These are phyloP conservation scores for Herminia tarsipennalis DNA, from an alignment of 2,888 invertebrate species.

Conservation along the genomic window DNA sequence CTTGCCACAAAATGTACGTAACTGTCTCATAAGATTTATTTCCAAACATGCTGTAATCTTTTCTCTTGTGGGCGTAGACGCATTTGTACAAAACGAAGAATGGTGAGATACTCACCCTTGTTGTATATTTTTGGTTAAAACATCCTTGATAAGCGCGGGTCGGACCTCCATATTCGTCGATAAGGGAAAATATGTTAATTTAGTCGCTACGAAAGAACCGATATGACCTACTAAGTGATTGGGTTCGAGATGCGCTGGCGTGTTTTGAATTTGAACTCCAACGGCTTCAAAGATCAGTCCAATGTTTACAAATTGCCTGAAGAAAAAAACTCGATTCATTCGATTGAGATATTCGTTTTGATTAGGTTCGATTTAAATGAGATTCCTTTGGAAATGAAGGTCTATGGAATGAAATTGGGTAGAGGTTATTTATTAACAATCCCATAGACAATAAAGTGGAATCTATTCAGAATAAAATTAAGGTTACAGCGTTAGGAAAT, in stretches of 20 bases:
- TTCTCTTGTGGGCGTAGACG: conserved; percentile 76
- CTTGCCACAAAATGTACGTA: conserved; percentile 73
- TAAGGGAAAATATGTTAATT: conserved; percentile 85
- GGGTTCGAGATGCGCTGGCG: conserved; percentile 73
- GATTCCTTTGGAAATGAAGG: conserved; percentile 38
- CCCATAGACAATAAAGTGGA: conserved; percentile 43
- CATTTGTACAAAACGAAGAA: conserved; percentile 73
- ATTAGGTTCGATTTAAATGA: conserved; percentile 59
- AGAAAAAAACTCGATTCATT: conserved; percentile 56
- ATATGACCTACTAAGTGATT: conserved; percentile 85
- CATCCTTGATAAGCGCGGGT: conserved; percentile 76
- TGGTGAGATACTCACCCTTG: conserved; percentile 64
- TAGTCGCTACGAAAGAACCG: conserved; percentile 69
- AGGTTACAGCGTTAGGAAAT: conserved; percentile 46
- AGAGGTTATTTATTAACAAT: conserved; percentile 35
- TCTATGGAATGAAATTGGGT: conserved; percentile 28
- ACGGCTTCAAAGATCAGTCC: conserved; percentile 61
- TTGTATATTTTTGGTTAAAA: conserved; percentile 76
- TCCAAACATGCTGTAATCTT: conserved; percentile 79
- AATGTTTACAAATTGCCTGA: conserved; percentile 80
- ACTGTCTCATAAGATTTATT: conserved; percentile 81
- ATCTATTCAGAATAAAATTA: conserved; percentile 46
- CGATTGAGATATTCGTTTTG: conserved; percentile 67
- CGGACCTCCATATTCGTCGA: conserved; percentile 76
- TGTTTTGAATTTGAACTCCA: conserved; percentile 77